phyloP scores from a whole-genome alignment of 2,113 vertebrate genomes.

The Eupsittula cactorum region DNA sequence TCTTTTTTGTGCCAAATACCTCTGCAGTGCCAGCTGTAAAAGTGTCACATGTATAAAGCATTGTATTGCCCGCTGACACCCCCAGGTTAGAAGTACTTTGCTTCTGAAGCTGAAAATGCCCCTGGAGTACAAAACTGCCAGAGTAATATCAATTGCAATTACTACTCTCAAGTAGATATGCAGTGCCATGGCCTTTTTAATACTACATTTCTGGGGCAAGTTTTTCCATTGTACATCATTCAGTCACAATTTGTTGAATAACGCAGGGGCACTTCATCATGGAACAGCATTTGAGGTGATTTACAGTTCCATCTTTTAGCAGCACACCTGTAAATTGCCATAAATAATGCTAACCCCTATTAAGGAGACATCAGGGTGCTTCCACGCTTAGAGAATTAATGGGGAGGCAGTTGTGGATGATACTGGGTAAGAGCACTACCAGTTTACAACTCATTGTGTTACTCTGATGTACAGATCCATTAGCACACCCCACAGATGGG shows the following conservation, averaged over 20 bases:
- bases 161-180: not conserved
- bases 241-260: constrained; percentile 35
- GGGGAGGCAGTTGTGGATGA: not conserved
- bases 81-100: not conserved
- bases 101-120: not conserved
- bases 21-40: not conserved
- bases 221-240: not conserved
- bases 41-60: not conserved
- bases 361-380: constrained; percentile 20
- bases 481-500: not conserved
- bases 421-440: not conserved
- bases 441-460: not conserved
- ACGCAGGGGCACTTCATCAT: not conserved
- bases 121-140: not conserved
- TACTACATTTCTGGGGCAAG: not conserved
- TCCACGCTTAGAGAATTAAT: not conserved
- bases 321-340: constrained; percentile 22
- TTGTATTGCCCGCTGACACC: not conserved
- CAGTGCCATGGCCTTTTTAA: not conserved
- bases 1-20: not conserved
- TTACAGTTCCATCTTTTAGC: not conserved
- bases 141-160: not conserved
- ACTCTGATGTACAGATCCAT: not conserved
- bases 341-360: constrained; percentile 23
- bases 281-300: not conserved